Evolutionary conservation across 1,140 invertebrate species (phyloP).

Genomic region (Frieseomelitta varia): DNA sequence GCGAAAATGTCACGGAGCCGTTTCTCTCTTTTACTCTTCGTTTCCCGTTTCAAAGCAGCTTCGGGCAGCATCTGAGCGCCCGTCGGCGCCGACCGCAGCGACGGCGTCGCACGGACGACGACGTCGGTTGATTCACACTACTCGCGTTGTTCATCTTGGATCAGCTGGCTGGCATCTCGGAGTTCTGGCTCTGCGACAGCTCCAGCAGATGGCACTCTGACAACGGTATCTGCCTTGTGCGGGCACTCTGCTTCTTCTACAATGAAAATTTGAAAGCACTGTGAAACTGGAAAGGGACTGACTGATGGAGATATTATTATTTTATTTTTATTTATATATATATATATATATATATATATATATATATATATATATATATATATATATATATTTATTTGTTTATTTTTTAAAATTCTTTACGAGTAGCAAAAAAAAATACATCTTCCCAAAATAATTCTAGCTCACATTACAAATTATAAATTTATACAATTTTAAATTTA

Average conservation of each 20-base stretch:
- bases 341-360: no score
- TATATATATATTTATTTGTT: no score
- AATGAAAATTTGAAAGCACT: not conserved
- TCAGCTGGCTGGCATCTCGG: slow-evolving; percentile 78
- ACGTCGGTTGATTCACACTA: slow-evolving; percentile 69
- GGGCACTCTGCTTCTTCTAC: slow-evolving; percentile 89
- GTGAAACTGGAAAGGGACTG: no score
- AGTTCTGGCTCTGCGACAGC: slow-evolving; percentile 81
- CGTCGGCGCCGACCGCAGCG: slow-evolving; percentile 47
- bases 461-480: not conserved
- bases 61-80: slow-evolving; percentile 49
- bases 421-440: no score
- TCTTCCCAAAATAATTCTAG: no score
- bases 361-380: no score
- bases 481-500: not conserved
- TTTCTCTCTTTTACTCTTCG: not conserved
- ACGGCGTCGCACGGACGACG: slow-evolving; percentile 59
- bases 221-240: slow-evolving; percentile 88
- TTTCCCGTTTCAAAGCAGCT: slow-evolving; percentile 40
- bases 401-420: no score
- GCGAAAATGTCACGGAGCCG: slow-evolving; percentile 17
- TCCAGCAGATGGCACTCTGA: slow-evolving; percentile 87
- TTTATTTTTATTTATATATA: no score
- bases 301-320: no score
- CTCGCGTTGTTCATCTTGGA: slow-evolving; percentile 72